Evolutionary conservation across 1,140 invertebrate genomes (phyloP), one percentile per base, ranked within the genome.

Genomic region (Cryptotermes secundus): DNA sequence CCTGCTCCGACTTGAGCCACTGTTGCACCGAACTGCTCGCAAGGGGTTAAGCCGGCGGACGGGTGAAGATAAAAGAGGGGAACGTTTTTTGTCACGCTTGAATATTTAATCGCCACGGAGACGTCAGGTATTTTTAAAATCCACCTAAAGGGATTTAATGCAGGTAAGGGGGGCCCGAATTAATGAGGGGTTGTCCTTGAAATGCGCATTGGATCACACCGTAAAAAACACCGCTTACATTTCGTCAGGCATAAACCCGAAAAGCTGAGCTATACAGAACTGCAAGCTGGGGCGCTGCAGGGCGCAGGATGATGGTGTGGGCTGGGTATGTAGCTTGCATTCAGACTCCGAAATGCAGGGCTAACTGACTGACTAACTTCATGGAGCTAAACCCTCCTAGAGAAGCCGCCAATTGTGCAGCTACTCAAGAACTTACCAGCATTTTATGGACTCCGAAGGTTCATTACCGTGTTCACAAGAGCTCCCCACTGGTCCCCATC

Each of bases 111-210:
- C 59, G 59, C n/a, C n/a, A 1, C 31, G 59, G 31, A 72, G n/a
- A n/a, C n/a, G 59, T 7, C 59, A 72, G 59, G 59, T 72, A 72
- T 72, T 72, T 72, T 72, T 72, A 72, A 72, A 72, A 72, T 72
- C 59, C 59, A 72, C 59, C 59, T 72, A 72, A 72, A 72, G 59
- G 59, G 59, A 72, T 72, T 72, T 72, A 72, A 72, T 72, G 59
- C 59, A 72, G 59, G 59, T 72, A 72, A n/a, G n/a, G 59, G 59
- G 59, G 59, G n/a, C 1, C 59, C 26, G 59, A 72, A 72, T 72
- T 72, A 72, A 72, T 72, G 59, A 10, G 59, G 26, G n/a, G 59
- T 72, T 72, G 59, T 72, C 59, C 59, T 72, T 72, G 59, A 72
- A 72, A n/a, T 31, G 9, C 19, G 26, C n/a, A n/a, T 72, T 9